Conservation (phyloP, 2,797 vertebrate genomes). For the Pygocentrus nattereri region DNA sequence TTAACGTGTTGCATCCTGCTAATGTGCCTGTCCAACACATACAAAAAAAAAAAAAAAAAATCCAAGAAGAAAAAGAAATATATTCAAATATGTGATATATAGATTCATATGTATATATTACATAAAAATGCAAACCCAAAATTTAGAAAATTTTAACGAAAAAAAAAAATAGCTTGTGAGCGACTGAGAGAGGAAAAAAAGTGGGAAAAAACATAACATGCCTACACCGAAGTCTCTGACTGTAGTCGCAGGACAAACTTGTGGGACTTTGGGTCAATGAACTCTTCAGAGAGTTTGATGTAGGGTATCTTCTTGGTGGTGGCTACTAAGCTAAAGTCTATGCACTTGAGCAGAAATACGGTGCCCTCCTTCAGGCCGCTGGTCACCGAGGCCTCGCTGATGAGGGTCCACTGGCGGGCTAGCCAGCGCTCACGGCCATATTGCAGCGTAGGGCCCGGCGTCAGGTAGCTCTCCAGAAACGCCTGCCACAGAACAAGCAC, state of each 20-base stretch:
- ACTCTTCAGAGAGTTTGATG: conserved; percentile 92
- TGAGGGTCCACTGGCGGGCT: conserved; percentile 91
- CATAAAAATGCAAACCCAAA: conserved; percentile 67
- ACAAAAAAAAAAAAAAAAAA: neutral
- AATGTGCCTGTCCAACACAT: neutral
- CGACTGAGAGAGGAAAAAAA: conserved; percentile 31
- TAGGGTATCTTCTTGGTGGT: conserved; percentile 91
- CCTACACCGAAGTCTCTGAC: conserved; percentile 91
- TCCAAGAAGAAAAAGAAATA: conserved; percentile 55
- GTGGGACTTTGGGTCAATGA: conserved; percentile 94
- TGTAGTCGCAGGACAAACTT: conserved; percentile 94
- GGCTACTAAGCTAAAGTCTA: conserved; percentile 93
- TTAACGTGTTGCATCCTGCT: neutral
- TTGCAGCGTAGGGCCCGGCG: conserved; percentile 90
- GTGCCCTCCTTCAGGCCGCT: conserved; percentile 85
- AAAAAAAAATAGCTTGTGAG: conserved; percentile 52
- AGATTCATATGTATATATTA: conserved; percentile 67
- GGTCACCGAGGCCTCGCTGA: conserved; percentile 93
- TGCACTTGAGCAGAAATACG: conserved; percentile 89
- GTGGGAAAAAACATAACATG: neutral
- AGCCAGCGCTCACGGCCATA: conserved; percentile 92
- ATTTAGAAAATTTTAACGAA: conserved; percentile 52
- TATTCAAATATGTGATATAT: conserved; percentile 70
- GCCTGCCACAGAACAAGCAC: conserved; percentile 76
- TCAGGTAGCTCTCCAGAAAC: conserved; percentile 93